phyloP scores from a whole-genome alignment of 2,113 vertebrate genomes.

The Scopus umbretta region DNA sequence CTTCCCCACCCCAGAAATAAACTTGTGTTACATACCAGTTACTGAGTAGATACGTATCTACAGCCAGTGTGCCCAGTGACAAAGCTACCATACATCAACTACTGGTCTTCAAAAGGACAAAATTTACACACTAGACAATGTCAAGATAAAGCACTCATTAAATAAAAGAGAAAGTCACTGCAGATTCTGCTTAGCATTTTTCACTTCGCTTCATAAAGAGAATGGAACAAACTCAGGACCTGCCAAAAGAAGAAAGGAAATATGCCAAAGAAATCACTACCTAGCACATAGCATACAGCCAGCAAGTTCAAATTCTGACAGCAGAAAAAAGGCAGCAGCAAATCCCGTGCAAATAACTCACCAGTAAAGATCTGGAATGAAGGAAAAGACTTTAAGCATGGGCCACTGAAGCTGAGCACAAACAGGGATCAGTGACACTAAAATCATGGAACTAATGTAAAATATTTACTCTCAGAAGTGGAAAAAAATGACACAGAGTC shows the following conservation, averaged over 20 bases:
- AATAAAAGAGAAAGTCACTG: background rate
- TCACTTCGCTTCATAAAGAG: background rate
- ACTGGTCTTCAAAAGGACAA: background rate
- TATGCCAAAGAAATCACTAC: background rate
- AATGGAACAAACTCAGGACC: background rate
- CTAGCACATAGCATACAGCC: background rate
- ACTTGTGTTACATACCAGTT: background rate
- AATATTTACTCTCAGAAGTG: background rate
- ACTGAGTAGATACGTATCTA: background rate
- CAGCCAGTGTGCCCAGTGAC: background rate
- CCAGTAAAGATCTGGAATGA: background rate
- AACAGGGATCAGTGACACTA: background rate
- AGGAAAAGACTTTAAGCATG: background rate
- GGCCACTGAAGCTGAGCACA: background rate
- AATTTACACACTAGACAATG: background rate
- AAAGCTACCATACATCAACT: background rate
- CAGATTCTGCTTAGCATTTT: constrained; percentile 7
- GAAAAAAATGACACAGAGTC: background rate
- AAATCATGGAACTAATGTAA: background rate
- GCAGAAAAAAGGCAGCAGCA: background rate
- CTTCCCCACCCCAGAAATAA: background rate
- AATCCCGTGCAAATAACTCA: background rate
- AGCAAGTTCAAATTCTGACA: background rate
- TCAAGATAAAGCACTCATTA: background rate
- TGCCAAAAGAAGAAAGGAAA: constrained; percentile 15